phyloP scores from a whole-genome alignment of 2,888 invertebrate genomes.

The Sipha maydis region DNA sequence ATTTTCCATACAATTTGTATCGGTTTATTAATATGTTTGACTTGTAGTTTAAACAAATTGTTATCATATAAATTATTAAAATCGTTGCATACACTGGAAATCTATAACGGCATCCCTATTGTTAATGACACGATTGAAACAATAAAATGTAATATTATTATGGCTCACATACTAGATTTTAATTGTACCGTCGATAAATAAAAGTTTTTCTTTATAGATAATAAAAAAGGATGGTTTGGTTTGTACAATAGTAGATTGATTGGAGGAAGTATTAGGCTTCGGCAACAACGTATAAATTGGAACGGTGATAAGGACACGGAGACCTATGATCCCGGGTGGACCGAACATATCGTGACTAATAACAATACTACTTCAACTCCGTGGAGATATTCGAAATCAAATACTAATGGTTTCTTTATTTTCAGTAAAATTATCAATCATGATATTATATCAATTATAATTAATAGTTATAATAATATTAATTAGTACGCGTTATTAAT shows the following conservation, averaged over 20 bases:
- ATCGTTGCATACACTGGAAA: conserved; percentile 20
- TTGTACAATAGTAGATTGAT: conserved; percentile 46
- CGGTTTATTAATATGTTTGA: neutral
- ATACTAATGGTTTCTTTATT: neutral
- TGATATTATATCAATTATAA: neutral
- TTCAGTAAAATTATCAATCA: neutral
- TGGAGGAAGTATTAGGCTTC: conserved; percentile 11
- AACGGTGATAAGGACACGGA: neutral
- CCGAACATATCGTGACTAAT: neutral
- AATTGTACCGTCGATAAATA: neutral
- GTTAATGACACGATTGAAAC: neutral
- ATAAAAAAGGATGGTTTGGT: conserved; percentile 35
- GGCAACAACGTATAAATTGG: neutral
- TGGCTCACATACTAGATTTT: too few relatives aligned
- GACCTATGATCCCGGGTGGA: neutral
- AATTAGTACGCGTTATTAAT: neutral
- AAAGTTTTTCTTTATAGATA: neutral
- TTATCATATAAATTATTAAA: conserved; percentile 25
- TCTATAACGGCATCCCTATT: conserved; percentile 39
- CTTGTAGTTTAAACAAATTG: conserved; percentile 9
- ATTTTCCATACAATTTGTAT: neutral
- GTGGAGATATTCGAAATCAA: neutral
- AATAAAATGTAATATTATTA: neutral
- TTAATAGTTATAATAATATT: neutral
- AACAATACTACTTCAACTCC: neutral